Percentiles rank a stretch among this genome's conserved stretches.
phyloP scores from a whole-genome alignment of 2,113 vertebrate species.

The Toxostoma redivivum region DNA sequence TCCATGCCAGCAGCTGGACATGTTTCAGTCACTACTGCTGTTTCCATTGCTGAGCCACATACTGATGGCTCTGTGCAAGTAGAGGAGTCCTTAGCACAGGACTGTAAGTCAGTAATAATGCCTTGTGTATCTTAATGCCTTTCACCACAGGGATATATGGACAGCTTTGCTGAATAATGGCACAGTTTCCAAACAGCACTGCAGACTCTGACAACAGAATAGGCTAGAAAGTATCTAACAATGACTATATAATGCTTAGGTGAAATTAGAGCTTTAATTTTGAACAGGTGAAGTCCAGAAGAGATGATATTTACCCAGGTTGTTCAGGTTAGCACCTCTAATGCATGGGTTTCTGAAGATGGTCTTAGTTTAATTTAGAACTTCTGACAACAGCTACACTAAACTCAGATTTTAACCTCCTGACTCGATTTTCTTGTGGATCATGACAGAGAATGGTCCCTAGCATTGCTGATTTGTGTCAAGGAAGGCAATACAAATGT shows the following conservation, averaged over 20 bases:
- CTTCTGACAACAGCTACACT: background rate
- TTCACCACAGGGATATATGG: background rate
- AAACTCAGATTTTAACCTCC: background rate
- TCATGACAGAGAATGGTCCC: background rate
- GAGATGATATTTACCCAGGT: background rate
- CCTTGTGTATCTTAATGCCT: background rate
- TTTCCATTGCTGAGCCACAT: background rate
- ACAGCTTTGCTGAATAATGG: accelerated
- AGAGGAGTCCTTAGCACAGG: background rate
- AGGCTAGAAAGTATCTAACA: background rate
- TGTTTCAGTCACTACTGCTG: background rate
- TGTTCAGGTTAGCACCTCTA: background rate
- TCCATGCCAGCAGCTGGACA: background rate
- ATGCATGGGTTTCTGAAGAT: background rate
- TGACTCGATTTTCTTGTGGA: background rate
- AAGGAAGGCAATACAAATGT: background rate
- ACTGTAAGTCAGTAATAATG: background rate
- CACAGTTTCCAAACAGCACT: background rate
- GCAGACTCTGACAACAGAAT: background rate
- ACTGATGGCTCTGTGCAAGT: background rate
- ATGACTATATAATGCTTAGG: background rate
- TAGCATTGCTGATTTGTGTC: background rate
- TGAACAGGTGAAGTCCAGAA: background rate
- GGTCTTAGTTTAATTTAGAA: background rate
- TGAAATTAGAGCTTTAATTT: background rate